These are phyloP conservation scores for Pseudochromis fuscus DNA, from an alignment of 2,797 vertebrate genomes.

Conservation along the genomic window DNA sequence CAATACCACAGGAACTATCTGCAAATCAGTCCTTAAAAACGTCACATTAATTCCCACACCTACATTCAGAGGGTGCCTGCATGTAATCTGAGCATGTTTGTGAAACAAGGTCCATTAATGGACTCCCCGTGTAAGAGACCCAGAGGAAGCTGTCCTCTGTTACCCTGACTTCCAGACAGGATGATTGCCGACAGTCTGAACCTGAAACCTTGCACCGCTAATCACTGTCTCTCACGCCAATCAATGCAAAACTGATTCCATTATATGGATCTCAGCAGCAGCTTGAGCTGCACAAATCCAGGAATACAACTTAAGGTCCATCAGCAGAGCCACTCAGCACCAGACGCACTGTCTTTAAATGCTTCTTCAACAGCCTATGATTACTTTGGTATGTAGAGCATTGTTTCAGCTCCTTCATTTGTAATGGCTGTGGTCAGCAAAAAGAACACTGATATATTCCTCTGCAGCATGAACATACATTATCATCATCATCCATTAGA, in stretches of 20 bases:
- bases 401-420: slow-evolving; percentile 37
- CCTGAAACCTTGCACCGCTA: slow-evolving; percentile 46
- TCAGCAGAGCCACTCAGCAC: slow-evolving; percentile 52
- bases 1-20: slow-evolving; percentile 24
- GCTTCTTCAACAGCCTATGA: slow-evolving; percentile 45
- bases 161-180: slow-evolving; percentile 50
- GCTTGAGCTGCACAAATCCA: slow-evolving; percentile 47
- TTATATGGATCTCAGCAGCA: slow-evolving; percentile 50
- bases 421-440: slow-evolving; percentile 47
- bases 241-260: slow-evolving; percentile 77
- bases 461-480: slow-evolving; percentile 23
- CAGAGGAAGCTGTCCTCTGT: slow-evolving; percentile 52
- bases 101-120: slow-evolving; percentile 53
- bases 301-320: slow-evolving; percentile 55
- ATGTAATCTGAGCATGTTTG: slow-evolving; percentile 51
- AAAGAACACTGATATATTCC: slow-evolving; percentile 31
- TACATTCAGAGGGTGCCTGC: not conserved
- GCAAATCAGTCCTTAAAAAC: slow-evolving; percentile 31
- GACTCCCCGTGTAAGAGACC: slow-evolving; percentile 47
- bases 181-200: slow-evolving; percentile 51
- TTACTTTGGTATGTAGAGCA: slow-evolving; percentile 39
- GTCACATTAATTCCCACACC: not conserved
- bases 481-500: slow-evolving; percentile 30
- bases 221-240: slow-evolving; percentile 44
- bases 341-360: slow-evolving; percentile 59